Conservation (phyloP, 2,888 invertebrate species). For the Eurytoma adleriae region DNA sequence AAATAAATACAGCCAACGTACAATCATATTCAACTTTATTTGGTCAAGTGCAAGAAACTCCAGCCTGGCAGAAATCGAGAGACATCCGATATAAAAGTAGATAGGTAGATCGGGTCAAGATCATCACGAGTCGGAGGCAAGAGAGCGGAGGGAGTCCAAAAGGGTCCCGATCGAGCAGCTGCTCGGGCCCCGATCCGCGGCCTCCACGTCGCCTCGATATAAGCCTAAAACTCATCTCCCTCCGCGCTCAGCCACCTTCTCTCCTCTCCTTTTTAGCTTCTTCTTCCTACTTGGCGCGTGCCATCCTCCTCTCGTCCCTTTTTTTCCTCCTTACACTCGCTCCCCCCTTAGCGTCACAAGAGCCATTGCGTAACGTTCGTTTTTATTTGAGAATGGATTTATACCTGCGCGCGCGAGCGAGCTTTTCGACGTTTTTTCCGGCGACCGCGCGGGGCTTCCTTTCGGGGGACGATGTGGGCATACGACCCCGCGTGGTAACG, state of each 20-base stretch:
- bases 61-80: no score
- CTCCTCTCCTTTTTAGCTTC: slow-evolving; percentile 29
- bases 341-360: slow-evolving; percentile 15
- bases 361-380: slow-evolving; percentile 47
- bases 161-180: slow-evolving; percentile 55
- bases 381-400: slow-evolving; percentile 41
- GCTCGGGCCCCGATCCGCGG: not conserved
- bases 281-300: slow-evolving; percentile 63
- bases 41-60: not conserved
- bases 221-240: slow-evolving; percentile 41
- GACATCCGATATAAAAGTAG: no score
- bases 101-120: slow-evolving; percentile 65
- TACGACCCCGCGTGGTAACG: not conserved
- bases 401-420: slow-evolving; percentile 22
- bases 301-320: slow-evolving; percentile 58
- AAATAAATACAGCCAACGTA: no score
- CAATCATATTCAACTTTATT: no score
- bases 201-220: no score
- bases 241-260: not conserved
- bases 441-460: not conserved
- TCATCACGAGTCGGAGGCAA: slow-evolving; percentile 59
- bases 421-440: slow-evolving; percentile 19
- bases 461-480: not conserved
- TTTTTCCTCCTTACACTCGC: slow-evolving; percentile 6
- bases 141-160: slow-evolving; percentile 10